These are phyloP conservation scores for Eublepharis macularius DNA, from an alignment of 2,113 vertebrate genomes.

Conservation along the genomic window DNA sequence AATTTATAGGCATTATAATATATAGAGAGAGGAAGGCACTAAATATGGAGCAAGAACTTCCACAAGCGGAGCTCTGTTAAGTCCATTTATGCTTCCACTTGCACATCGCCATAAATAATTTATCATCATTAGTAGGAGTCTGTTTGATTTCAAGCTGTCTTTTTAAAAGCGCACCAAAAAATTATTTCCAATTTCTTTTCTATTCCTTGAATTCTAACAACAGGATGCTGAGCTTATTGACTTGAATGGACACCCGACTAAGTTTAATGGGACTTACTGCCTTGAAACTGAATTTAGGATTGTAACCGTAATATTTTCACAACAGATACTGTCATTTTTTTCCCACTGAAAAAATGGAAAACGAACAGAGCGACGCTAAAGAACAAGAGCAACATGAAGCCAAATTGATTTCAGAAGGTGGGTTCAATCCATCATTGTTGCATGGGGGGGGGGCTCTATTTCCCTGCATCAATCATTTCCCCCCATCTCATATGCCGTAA, in stretches of 20 bases:
- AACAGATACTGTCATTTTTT: neutral
- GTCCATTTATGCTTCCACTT: too few relatives aligned
- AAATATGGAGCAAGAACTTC: too few relatives aligned
- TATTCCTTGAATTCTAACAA: neutral
- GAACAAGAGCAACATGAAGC: neutral
- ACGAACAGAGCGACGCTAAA: neutral
- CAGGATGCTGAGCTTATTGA: neutral
- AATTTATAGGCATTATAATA: too few relatives aligned
- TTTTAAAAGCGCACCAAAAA: neutral
- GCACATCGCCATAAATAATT: too few relatives aligned
- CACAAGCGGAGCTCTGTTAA: too few relatives aligned
- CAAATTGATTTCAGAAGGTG: conserved; percentile 17
- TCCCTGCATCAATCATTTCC: neutral
- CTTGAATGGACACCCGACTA: neutral
- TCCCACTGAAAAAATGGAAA: neutral
- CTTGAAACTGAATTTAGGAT: neutral
- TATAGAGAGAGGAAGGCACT: too few relatives aligned
- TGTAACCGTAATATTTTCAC: neutral
- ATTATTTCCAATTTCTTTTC: neutral
- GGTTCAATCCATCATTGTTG: neutral
- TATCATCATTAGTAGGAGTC: neutral
- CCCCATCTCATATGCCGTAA: conserved; percentile 10
- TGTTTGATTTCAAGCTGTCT: neutral
- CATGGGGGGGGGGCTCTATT: conserved; percentile 1
- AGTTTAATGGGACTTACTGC: neutral